Conservation (phyloP, 2,797 vertebrate species). For the Semotilus atromaculatus region DNA sequence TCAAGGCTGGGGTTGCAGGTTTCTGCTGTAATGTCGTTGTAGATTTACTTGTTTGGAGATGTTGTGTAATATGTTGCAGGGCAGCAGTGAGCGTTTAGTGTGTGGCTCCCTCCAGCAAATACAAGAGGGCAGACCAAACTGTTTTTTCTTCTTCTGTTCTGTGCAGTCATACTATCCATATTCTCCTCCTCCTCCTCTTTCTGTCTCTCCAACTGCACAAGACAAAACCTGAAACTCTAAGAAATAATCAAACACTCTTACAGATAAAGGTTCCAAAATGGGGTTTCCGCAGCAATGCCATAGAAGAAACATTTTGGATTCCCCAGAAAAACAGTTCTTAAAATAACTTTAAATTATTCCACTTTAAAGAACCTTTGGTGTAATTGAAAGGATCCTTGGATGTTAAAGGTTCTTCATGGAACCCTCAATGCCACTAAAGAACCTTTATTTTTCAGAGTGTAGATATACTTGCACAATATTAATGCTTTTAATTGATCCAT, state of each 20-base stretch:
- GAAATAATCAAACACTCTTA: slow-evolving; percentile 8
- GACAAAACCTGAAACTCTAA: not conserved
- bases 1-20: slow-evolving; percentile 58
- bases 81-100: slow-evolving; percentile 63
- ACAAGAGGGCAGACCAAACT: slow-evolving; percentile 21
- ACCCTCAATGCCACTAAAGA: not conserved
- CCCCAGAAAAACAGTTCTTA: not conserved
- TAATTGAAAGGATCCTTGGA: not conserved
- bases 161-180: not conserved
- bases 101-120: slow-evolving; percentile 10
- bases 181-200: not conserved
- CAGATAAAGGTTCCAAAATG: not conserved
- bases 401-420: not conserved
- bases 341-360: not conserved
- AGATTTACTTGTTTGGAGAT: slow-evolving; percentile 62
- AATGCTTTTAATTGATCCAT: not conserved
- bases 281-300: not conserved
- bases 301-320: not conserved
- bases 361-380: not conserved
- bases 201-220: not conserved
- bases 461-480: not conserved
- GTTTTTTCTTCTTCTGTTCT: slow-evolving; percentile 33
- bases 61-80: slow-evolving; percentile 58
- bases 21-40: slow-evolving; percentile 64
- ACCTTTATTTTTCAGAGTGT: slow-evolving; percentile 3